phyloP scores from a whole-genome alignment of 2,888 invertebrate genomes.

The Ochropacha duplaris region DNA sequence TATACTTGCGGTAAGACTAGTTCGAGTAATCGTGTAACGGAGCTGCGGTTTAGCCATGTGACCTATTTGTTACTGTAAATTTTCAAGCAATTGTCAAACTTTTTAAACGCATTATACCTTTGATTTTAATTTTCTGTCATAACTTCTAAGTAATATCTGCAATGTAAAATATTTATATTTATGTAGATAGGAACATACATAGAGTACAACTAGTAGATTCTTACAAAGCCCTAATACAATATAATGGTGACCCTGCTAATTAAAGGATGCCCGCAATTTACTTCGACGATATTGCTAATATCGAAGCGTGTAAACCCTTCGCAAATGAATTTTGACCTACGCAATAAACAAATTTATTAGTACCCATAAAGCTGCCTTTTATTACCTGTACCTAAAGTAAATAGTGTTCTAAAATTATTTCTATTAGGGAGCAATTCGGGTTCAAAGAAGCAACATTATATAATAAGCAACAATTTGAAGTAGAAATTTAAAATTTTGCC shows the following conservation, averaged over 20 bases:
- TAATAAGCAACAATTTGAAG: neutral
- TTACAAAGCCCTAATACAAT: neutral
- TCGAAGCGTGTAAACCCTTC: conserved; percentile 8
- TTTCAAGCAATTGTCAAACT: neutral
- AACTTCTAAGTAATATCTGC: neutral
- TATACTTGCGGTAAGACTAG: neutral
- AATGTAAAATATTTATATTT: neutral
- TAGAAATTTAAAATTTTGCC: neutral
- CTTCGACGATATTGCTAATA: conserved; percentile 1
- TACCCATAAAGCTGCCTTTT: conserved; percentile 2
- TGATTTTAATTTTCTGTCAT: neutral
- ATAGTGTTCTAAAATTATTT: conserved; percentile 1
- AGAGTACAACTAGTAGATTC: neutral
- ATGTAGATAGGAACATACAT: too few relatives aligned
- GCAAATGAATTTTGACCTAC: conserved; percentile 19
- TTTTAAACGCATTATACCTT: neutral
- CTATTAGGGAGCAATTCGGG: neutral
- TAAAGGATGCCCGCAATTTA: neutral
- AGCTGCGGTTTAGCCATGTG: neutral
- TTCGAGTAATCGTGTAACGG: neutral
- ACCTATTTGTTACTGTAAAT: neutral
- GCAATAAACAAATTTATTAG: conserved; percentile 8
- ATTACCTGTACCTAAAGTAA: conserved; percentile 5
- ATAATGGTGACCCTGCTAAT: neutral
- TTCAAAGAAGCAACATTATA: neutral